Evolutionary conservation across 2,797 vertebrate genomes (phyloP).

Genomic region (Graptemys geographica): DNA sequence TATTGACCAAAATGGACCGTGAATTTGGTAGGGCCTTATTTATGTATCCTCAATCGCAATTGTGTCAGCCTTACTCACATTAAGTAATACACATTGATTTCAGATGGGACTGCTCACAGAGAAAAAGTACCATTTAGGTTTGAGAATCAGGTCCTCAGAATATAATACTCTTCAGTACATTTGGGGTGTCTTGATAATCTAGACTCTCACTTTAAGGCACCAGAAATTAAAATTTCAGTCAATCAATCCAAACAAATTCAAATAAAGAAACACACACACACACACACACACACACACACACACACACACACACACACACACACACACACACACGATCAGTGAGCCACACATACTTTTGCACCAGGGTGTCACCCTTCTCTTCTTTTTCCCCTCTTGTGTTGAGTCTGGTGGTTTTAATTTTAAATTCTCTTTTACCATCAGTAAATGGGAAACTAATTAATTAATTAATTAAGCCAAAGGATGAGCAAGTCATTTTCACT

Average conservation of each 20-base stretch:
- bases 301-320: too few relatives aligned
- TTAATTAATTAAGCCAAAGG: neutral
- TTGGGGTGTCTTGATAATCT: neutral
- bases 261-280: too few relatives aligned
- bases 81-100: neutral
- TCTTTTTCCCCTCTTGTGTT: neutral
- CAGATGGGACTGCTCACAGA: neutral
- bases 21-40: too few relatives aligned
- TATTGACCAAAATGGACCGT: too few relatives aligned
- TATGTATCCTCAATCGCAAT: too few relatives aligned
- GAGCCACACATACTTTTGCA: neutral
- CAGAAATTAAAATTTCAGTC: neutral
- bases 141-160: neutral
- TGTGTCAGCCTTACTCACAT: neutral
- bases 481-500: neutral
- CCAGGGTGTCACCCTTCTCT: neutral
- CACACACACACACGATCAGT: too few relatives aligned
- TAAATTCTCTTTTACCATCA: too few relatives aligned
- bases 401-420: neutral
- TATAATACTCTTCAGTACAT: neutral
- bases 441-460: too few relatives aligned
- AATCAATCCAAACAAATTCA: neutral
- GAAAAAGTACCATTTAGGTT: neutral
- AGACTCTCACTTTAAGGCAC: neutral
- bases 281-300: too few relatives aligned